Evolutionary conservation across 2,113 vertebrate genomes (phyloP), one percentile per base, ranked within the genome.

Genomic region (Oxygymnocypris stewartii): DNA sequence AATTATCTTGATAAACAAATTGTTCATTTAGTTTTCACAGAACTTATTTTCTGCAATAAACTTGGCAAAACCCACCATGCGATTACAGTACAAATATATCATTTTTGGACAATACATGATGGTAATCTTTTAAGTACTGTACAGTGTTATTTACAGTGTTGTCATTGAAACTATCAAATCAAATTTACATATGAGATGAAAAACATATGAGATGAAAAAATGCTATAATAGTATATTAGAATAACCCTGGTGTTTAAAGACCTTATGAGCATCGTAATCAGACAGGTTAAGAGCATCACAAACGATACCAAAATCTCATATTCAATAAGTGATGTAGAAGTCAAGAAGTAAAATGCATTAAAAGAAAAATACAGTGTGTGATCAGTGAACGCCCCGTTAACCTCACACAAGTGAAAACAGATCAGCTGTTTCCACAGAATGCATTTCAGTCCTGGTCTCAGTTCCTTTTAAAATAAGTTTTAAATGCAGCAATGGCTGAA

Each of bases 401-500:
- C 23, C 51, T 37, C 25, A 79, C 31, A 54, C 28, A 57, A 37
- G 51, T 16, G 69, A 51, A 28, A 28, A 54, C 25, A 35, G 18
- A 18, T 51, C 4, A 78, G 25, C 75, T 11, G 14, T 51, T 42
- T 73, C 35, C 6, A 18, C 6, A 61, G 8, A 61, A 61, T 16
- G 23, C 35, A 44, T 47, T 49, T 31, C n/a, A 44, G 10, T 42
- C 14, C 14, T n/a, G 6, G 2, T 81, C 40, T 67, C 40, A 67
- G 12, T 82, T 82, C 79, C 79, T 47, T 8, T 51, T 6, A 51
- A 82, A 82, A 35, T 23, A 67, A 6, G 42, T 82, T 71, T 59
- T 31, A 28, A 13, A 20, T n/a, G 12, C 12, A 25, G 47, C 7
- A 61, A 63, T 44, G 6, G 23, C 12, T n/a, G 10, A 42, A 44